Evolutionary conservation across 2,113 vertebrate genomes (phyloP), one percentile per base, ranked within the genome.

Genomic region (Oenanthe melanoleuca): DNA sequence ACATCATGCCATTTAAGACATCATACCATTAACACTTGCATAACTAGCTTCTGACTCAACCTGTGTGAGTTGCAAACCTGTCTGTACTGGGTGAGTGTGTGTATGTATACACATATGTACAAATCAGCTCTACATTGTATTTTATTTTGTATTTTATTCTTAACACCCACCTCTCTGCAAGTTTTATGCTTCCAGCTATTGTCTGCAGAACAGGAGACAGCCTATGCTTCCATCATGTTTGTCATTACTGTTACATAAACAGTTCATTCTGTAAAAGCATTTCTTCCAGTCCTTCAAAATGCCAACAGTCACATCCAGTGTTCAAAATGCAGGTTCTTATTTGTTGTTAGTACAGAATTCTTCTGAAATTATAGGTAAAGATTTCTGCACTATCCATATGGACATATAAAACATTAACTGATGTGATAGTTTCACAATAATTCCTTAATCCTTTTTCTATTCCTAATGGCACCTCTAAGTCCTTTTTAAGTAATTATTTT

Each of bases 101-200:
- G 23, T 53, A 5, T n/a, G 8, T 4, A 9, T 38, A 8, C 4
- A n/a, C 4, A 5, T 12, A 11, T 6, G 12, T 47, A 42, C n/a
- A 2, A 45, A 45, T 9, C 45, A 66, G 29, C 25, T 88, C 37
- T 71, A 20, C 15, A 4, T 71, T 74, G 8, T 28, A 8, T 90
- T 50, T 81, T 49, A n/a, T 53, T 69, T 71, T 74, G 9, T 33
- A 8, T 90, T 50, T 81, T 49, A n/a, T 53, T 69, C 57, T 70
- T 50, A 34, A 22, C 11, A 79, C 78, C 21, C 14, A 50, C 3
- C 6, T 86, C 37, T 73, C 33, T 66, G 40, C 37, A 75, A 37
- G 19, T 65, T 60, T 74, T 82, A 15, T 33, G 22, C 34, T 65
- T 73, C 11, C 31, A 67, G 20, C 17, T 78, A 2, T 63, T 86